Conservation (phyloP, 2,113 vertebrate genomes). For the Ailuropoda melanoleuca region DNA sequence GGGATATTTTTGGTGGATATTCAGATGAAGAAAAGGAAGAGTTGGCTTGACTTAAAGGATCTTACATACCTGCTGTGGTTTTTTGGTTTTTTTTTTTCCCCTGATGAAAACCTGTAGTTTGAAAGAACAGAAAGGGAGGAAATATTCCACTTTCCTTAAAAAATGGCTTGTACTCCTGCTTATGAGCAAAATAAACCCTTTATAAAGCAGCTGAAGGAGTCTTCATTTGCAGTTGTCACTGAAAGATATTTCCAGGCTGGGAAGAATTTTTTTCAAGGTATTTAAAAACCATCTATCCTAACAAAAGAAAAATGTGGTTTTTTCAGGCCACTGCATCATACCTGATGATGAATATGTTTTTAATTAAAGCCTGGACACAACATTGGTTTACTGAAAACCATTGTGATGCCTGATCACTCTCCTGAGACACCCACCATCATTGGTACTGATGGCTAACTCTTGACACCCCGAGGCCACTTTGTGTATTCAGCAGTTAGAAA, state of each 20-base stretch:
- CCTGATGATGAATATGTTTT: conserved; percentile 72
- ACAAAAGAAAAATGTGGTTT: conserved; percentile 8
- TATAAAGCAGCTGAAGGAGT: background rate
- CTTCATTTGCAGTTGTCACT: background rate
- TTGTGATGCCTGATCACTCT: conserved; percentile 68
- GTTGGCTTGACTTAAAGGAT: background rate
- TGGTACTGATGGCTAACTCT: conserved; percentile 81
- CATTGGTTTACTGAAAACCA: conserved; percentile 76
- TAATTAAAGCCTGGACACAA: conserved; percentile 77
- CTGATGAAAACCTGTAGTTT: background rate
- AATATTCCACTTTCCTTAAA: background rate
- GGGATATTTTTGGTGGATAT: background rate
- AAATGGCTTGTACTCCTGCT: background rate
- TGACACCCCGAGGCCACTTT: conserved; percentile 75
- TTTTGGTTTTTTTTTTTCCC: background rate
- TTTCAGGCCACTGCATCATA: conserved; percentile 11
- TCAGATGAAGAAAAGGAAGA: background rate
- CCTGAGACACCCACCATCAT: conserved; percentile 60
- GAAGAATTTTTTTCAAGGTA: background rate
- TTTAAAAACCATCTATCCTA: conserved; percentile 42
- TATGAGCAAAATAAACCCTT: background rate
- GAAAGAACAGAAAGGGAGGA: background rate
- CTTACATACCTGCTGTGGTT: background rate
- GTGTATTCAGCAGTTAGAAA: conserved; percentile 79
- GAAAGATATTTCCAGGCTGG: conserved; percentile 9